These are phyloP conservation scores for Diadromus collaris DNA, from an alignment of 2,888 invertebrate species.

Conservation along the genomic window DNA sequence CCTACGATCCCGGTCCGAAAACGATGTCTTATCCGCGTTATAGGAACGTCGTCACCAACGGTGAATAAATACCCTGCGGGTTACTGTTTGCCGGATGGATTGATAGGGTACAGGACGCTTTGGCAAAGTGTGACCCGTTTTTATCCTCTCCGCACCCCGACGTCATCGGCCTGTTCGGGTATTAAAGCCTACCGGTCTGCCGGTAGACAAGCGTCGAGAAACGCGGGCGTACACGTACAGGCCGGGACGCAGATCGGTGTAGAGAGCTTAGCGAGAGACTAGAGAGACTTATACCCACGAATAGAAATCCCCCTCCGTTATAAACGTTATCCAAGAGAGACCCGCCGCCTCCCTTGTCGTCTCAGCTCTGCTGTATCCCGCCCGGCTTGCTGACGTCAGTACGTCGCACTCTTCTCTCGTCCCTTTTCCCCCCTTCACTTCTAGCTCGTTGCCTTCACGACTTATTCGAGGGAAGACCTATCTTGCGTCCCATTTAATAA, in stretches of 20 bases:
- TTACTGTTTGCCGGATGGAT: constrained; percentile 25
- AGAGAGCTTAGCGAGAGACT: constrained; percentile 38
- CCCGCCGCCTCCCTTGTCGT: constrained; percentile 14
- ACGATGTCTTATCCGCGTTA: constrained; percentile 1
- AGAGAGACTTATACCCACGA: constrained; percentile 34
- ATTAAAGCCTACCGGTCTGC: constrained; percentile 18
- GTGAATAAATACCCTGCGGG: constrained; percentile 40
- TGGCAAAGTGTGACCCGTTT: constrained; percentile 47
- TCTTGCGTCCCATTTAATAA: constrained; percentile 48
- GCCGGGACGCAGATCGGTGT: neutral
- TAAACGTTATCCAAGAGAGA: constrained; percentile 31
- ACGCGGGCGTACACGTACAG: neutral
- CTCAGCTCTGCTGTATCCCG: constrained; percentile 15
- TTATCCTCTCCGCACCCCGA: constrained; percentile 9
- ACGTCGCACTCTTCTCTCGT: constrained; percentile 38
- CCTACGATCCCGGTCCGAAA: neutral
- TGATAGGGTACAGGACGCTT: constrained; percentile 55
- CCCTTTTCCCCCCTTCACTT: constrained; percentile 13
- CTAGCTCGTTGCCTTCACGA: constrained; percentile 50
- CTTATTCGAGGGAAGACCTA: constrained; percentile 58
- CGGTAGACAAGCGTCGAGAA: constrained; percentile 9
- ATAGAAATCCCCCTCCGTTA: constrained; percentile 52
- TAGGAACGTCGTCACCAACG: constrained; percentile 1
- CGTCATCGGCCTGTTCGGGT: constrained; percentile 8
- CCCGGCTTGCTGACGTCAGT: constrained; percentile 51